Evolutionary conservation across 1,140 invertebrate species (phyloP).

Genomic region (Lepeophtheirus salmonis): DNA sequence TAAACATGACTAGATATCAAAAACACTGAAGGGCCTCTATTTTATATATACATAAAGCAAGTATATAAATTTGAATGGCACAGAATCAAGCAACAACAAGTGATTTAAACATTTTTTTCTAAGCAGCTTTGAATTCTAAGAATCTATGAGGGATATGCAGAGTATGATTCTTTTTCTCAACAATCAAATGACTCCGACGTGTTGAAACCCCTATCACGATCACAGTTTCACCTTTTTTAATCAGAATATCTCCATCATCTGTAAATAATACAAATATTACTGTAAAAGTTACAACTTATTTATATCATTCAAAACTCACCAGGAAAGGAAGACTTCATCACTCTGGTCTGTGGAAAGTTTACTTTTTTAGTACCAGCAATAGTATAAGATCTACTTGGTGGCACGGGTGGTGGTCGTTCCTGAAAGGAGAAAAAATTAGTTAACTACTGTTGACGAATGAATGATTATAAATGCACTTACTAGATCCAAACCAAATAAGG

Average conservation of each 20-base stretch:
- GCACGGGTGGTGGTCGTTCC: conserved; percentile 73
- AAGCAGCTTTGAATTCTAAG: conserved; percentile 48
- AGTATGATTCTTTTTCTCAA: conserved; percentile 56
- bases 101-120: too few relatives aligned
- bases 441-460: conserved; percentile 5
- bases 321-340: conserved; percentile 73
- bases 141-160: conserved; percentile 71
- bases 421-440: conserved; percentile 27
- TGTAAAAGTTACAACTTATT: background rate
- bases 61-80: too few relatives aligned
- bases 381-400: conserved; percentile 67
- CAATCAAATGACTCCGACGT: conserved; percentile 54
- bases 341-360: conserved; percentile 69
- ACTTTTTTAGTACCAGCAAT: conserved; percentile 77
- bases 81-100: too few relatives aligned
- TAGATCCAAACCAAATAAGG: conserved; percentile 66
- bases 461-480: conserved; percentile 32
- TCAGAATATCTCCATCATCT: conserved; percentile 42
- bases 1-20: too few relatives aligned
- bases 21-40: too few relatives aligned
- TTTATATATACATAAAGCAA: too few relatives aligned
- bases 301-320: conserved; percentile 29
- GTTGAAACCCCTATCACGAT: conserved; percentile 58
- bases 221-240: conserved; percentile 61
- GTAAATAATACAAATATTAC: conserved; percentile 21